A percentile compares a stretch with the other conserved stretches of the same genome.
phyloP scores from a whole-genome alignment of 2,888 invertebrate species.

The Andrena praecox region DNA sequence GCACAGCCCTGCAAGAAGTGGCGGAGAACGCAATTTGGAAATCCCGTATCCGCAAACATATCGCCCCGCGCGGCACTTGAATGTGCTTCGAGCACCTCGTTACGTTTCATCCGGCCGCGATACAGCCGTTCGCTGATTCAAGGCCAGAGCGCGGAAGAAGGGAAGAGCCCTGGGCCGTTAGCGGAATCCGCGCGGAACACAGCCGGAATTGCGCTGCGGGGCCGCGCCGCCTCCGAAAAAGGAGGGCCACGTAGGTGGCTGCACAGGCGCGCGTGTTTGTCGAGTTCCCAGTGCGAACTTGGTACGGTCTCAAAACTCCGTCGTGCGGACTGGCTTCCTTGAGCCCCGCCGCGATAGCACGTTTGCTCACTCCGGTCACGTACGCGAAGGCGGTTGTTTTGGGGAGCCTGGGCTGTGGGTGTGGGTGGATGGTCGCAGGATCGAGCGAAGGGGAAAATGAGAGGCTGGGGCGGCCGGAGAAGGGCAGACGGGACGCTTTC shows the following conservation, averaged over 20 bases:
- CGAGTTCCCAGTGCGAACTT: constrained; percentile 63
- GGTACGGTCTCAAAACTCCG: constrained; percentile 62
- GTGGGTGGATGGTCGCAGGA: constrained; percentile 21
- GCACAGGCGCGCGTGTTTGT: constrained; percentile 48
- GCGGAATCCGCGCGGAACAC: constrained; percentile 7
- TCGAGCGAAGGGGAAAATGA: not conserved
- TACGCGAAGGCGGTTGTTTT: constrained; percentile 69
- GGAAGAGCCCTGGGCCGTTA: constrained; percentile 6
- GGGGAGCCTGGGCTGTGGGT: constrained; percentile 46
- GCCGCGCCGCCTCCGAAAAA: constrained; percentile 1
- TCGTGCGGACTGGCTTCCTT: constrained; percentile 49
- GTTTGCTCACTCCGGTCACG: constrained; percentile 67
- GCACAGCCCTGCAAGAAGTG: no score
- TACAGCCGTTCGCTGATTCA: not conserved
- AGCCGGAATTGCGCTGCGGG: constrained; percentile 27
- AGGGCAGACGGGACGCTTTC: constrained; percentile 51
- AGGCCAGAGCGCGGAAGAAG: not conserved
- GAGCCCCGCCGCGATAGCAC: constrained; percentile 40
- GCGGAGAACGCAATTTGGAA: no score
- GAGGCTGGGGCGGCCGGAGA: constrained; percentile 22
- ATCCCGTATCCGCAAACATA: no score
- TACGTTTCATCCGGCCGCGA: not conserved
- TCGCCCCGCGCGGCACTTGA: not conserved
- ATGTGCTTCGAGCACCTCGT: constrained; percentile 11
- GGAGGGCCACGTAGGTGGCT: constrained; percentile 10